phyloP scores from a whole-genome alignment of 2,113 vertebrate genomes.

The Aldabrachelys gigantea region DNA sequence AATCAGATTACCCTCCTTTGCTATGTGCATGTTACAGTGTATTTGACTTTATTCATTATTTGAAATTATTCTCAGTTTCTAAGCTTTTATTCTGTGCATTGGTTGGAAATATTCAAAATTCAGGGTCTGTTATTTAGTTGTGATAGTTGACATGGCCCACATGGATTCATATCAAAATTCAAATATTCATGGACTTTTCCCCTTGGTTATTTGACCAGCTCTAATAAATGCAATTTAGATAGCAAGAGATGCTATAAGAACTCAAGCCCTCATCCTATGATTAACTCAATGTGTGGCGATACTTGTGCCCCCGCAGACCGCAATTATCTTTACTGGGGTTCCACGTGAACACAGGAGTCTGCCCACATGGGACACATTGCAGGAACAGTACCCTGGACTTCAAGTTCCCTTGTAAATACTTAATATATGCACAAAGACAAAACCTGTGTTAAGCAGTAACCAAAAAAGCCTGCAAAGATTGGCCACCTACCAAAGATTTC shows the following conservation, averaged over 20 bases:
- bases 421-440: background rate
- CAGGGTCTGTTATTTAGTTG: background rate
- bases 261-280: background rate
- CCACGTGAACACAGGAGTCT: background rate
- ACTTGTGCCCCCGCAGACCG: fast-evolving
- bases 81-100: background rate
- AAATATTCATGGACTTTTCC: background rate
- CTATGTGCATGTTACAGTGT: fast-evolving
- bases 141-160: background rate
- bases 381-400: background rate
- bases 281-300: background rate
- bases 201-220: background rate
- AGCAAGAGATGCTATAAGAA: background rate
- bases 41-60: background rate
- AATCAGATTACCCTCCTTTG: background rate
- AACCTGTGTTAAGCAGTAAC: background rate
- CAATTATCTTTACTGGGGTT: background rate
- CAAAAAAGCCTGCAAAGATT: background rate
- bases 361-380: fast-evolving
- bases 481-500: fast-evolving
- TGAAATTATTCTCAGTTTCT: background rate
- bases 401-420: background rate
- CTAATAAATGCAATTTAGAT: background rate
- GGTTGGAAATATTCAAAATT: background rate
- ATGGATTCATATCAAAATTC: background rate